Evolutionary conservation across 1,140 invertebrate genomes (phyloP), one percentile per base, ranked within the genome.

Genomic region (Lordiphosa mommai): DNA sequence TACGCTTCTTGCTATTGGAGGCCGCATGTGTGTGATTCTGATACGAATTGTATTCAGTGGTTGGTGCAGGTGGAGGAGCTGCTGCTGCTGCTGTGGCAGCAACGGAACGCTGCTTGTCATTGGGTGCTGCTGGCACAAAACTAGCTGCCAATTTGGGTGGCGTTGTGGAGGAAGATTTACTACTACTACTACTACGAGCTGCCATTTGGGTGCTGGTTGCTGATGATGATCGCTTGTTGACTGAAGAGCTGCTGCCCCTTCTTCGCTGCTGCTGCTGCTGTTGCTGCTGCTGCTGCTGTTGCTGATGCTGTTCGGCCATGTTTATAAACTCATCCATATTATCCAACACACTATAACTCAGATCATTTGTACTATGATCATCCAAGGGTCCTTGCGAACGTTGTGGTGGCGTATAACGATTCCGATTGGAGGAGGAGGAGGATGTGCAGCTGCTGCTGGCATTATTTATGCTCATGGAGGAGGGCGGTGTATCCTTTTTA

Each of bases 401-500:
- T 53, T 86, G 80, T 4, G 79, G 72, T n/a, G 76, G 76, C 16
- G 76, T 82, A 40, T 84, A 84, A 0, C 74, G 70, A 56, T 51
- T 82, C 4, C 74, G 65, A 53, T 58, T 76, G 4, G 76, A 38
- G 7, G 85, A 65, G 29, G 61, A 44, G 23, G 20, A 32, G 23
- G 5, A n/a, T n/a, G n/a, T n/a, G n/a, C 23, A 27, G 0, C 23
- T 27, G 5, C 6, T 27, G 4, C 23, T n/a, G 17, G 58, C 37
- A 8, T 55, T 41, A 37, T 55, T 51, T 8, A 29, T 36, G 5
- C 10, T 38, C 8, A 48, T 5, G 7, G 34, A 41, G 30, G 64
- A 64, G 17, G 58, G 59, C 17, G 58, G 59, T 29, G 71, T 43
- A 14, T 88, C 88, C 61, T 92, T 93, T 33, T 91, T 91, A 79